Evolutionary conservation across 2,888 invertebrate species (phyloP).

Genomic region (Tridacna crocea): DNA sequence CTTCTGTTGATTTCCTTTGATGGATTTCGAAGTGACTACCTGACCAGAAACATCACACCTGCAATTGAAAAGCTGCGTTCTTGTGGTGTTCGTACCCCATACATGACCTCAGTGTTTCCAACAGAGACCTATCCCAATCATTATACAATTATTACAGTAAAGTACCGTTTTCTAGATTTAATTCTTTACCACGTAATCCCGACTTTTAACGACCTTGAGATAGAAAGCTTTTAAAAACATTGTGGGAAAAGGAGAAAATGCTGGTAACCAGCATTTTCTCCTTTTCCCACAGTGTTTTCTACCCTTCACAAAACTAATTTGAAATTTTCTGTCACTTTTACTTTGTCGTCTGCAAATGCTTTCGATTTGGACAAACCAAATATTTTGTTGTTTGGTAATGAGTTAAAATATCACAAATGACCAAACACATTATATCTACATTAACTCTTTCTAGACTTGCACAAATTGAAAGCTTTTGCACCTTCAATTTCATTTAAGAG

Average conservation of each 20-base stretch:
- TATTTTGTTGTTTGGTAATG: neutral
- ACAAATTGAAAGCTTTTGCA: too few relatives aligned
- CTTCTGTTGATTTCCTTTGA: conserved; percentile 79
- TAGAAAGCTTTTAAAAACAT: too few relatives aligned
- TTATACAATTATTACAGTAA: conserved; percentile 79
- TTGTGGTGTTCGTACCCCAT: conserved; percentile 76
- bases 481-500: too few relatives aligned
- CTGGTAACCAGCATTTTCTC: too few relatives aligned
- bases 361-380: neutral
- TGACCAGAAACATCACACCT: conserved; percentile 73
- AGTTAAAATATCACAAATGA: too few relatives aligned
- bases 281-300: neutral
- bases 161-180: neutral
- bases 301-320: neutral
- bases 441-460: too few relatives aligned
- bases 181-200: neutral
- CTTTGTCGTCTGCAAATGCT: neutral
- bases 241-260: too few relatives aligned
- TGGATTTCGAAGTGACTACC: conserved; percentile 79
- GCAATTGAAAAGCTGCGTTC: conserved; percentile 68
- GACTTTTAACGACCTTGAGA: neutral
- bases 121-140: conserved; percentile 81
- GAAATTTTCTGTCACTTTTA: neutral
- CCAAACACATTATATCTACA: too few relatives aligned
- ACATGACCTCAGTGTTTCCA: conserved; percentile 79